These are phyloP conservation scores for Ciconia nigra DNA, from an alignment of 2,797 vertebrate genomes.

Conservation along the genomic window DNA sequence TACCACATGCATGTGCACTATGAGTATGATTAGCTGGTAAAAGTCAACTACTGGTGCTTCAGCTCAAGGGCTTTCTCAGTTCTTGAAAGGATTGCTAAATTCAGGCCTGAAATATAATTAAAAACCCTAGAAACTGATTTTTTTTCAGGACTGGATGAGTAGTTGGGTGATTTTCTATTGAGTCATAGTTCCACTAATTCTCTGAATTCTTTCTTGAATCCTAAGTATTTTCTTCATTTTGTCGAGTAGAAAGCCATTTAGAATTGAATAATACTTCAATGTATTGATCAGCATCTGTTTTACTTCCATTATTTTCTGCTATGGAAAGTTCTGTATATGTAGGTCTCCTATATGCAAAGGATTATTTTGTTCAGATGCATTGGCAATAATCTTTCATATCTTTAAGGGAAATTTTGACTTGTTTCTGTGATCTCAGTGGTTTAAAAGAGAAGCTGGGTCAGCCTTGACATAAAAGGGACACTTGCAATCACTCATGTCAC, in stretches of 20 bases:
- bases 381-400: not conserved
- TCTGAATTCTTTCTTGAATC: not conserved
- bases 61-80: conserved; percentile 37
- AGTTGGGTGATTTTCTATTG: conserved; percentile 27
- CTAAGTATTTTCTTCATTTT: conserved; percentile 18
- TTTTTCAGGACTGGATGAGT: conserved; percentile 11
- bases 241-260: not conserved
- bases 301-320: not conserved
- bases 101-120: conserved; percentile 40
- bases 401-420: not conserved
- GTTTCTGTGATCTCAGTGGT: not conserved
- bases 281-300: not conserved
- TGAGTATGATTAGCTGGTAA: conserved; percentile 39
- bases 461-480: not conserved
- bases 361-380: not conserved
- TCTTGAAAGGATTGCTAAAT: conserved; percentile 32
- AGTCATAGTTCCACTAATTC: not conserved
- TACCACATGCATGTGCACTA: conserved; percentile 18
- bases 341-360: not conserved
- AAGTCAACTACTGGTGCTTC: conserved; percentile 55
- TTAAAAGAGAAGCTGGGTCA: not conserved
- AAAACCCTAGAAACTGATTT: conserved; percentile 26
- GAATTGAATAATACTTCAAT: not conserved
- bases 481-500: not conserved
- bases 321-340: not conserved